These are phyloP conservation scores for honey bee (Apis mellifera) DNA, from an alignment of 1,140 invertebrate species.

Conservation along the genomic window Amel_HAv3.1 CM009941.2:15264001-15264500, in stretches of 20 bases:
- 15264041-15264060: constrained; percentile 48
- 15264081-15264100: constrained; percentile 29
- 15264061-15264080: constrained; percentile 44
- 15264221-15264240: too few relatives aligned
- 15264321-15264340: constrained; percentile 1
- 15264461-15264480: too few relatives aligned
- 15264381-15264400: background rate
- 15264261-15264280: too few relatives aligned
- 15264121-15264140: background rate
- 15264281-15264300: background rate
- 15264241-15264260: too few relatives aligned
- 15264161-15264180: too few relatives aligned
- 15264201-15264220: too few relatives aligned
- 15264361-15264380: background rate
- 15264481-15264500: too few relatives aligned
- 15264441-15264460: background rate
- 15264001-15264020: constrained; percentile 18
- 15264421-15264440: background rate
- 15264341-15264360: background rate
- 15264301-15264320: constrained; percentile 11
- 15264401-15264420: background rate
- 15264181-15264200: too few relatives aligned
- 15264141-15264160: too few relatives aligned
- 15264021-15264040: constrained; percentile 10
- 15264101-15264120: background rate